A percentile compares a stretch with the other conserved stretches of the same genome.
phyloP scores from a whole-genome alignment of 2,113 vertebrate species.

The Paramormyrops kingsleyae region DNA sequence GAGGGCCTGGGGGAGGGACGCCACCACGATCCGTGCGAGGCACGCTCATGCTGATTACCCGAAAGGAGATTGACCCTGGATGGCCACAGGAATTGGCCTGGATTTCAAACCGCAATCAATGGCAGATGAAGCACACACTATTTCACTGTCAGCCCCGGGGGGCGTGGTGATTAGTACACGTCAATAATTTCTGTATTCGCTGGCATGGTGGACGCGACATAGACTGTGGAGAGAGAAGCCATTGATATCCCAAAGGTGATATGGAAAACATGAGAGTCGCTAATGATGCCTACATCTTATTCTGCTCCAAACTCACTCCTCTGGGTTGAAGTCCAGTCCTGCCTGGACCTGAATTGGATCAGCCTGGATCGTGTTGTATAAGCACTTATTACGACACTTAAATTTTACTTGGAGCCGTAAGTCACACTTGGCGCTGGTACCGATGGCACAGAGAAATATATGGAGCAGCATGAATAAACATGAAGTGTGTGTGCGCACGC shows the following conservation, averaged over 20 bases:
- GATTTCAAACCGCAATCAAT: conserved; percentile 47
- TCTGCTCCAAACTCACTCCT: conserved; percentile 38
- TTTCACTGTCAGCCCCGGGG: conserved; percentile 58
- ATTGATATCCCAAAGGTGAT: conserved; percentile 11
- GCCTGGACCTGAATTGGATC: conserved; percentile 27
- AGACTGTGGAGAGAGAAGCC: neutral
- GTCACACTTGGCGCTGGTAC: conserved; percentile 43
- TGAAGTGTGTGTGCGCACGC: conserved; percentile 28
- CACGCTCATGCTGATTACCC: conserved; percentile 58
- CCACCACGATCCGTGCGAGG: conserved; percentile 39
- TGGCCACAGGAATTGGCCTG: conserved; percentile 50
- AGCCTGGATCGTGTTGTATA: conserved; percentile 38
- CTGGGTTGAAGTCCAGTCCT: conserved; percentile 45
- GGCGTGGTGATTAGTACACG: conserved; percentile 48
- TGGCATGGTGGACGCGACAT: conserved; percentile 17
- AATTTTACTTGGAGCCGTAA: conserved; percentile 52
- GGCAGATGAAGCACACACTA: conserved; percentile 44
- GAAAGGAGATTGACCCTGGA: conserved; percentile 46
- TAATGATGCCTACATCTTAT: conserved; percentile 27
- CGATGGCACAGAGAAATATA: conserved; percentile 36
- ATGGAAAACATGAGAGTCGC: conserved; percentile 32
- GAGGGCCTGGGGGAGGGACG: conserved; percentile 23
- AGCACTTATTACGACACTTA: conserved; percentile 39
- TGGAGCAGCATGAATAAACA: conserved; percentile 53
- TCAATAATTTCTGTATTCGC: conserved; percentile 36